phyloP scores from a whole-genome alignment of 2,113 vertebrate genomes.

The Cyanoramphus novaezelandiae region DNA sequence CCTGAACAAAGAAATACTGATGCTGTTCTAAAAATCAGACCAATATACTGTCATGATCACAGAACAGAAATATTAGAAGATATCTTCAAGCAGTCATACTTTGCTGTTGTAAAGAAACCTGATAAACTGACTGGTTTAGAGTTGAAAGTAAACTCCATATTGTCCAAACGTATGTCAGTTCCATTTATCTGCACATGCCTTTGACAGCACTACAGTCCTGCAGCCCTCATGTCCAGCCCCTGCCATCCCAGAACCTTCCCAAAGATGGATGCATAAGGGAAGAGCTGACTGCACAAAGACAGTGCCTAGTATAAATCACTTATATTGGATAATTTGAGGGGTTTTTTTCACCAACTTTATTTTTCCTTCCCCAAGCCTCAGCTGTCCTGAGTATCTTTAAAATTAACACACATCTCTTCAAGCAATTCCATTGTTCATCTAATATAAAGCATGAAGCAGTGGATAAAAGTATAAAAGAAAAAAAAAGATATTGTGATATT shows the following conservation, averaged over 20 bases:
- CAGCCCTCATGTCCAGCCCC: background rate
- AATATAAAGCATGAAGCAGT: background rate
- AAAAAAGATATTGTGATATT: background rate
- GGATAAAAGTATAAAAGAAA: background rate
- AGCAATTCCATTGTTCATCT: background rate
- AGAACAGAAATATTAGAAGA: background rate
- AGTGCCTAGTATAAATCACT: background rate
- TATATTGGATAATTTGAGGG: rapidly evolving
- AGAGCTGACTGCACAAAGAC: background rate
- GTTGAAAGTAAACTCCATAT: background rate
- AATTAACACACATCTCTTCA: background rate
- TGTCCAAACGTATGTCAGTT: background rate
- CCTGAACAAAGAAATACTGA: background rate
- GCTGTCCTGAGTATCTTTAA: background rate
- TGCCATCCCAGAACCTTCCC: background rate
- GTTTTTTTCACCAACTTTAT: background rate
- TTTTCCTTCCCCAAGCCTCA: background rate
- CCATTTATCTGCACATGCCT: background rate
- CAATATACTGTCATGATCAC: background rate
- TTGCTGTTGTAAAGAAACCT: background rate
- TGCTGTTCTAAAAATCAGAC: background rate
- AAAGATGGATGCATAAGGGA: background rate
- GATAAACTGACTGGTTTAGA: background rate
- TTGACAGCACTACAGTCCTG: background rate
- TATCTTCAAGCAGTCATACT: background rate